These are phyloP conservation scores for Pandion haliaetus DNA, from an alignment of 2,113 vertebrate genomes.

Conservation along the genomic window DNA sequence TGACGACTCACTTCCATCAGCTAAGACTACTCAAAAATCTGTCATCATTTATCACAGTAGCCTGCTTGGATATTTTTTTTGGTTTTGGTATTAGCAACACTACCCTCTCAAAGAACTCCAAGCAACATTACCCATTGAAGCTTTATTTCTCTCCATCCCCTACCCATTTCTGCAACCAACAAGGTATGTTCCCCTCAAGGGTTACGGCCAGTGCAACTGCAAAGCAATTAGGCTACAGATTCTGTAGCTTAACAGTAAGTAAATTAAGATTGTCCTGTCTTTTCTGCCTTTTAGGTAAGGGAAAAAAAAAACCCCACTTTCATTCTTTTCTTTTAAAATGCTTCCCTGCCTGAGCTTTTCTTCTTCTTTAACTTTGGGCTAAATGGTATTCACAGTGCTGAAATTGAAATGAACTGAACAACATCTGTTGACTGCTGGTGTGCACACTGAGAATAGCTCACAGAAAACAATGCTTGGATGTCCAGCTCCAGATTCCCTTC, in stretches of 20 bases:
- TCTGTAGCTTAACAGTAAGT: neutral
- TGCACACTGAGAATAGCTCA: neutral
- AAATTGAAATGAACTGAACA: neutral
- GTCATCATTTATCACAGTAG: neutral
- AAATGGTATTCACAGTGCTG: neutral
- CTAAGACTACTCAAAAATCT: neutral
- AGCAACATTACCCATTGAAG: neutral
- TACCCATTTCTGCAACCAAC: neutral
- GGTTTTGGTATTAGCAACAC: neutral
- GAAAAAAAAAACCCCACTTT: neutral
- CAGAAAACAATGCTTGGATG: neutral
- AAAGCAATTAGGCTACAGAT: neutral
- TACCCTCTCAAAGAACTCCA: neutral
- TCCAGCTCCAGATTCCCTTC: neutral
- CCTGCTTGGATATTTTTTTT: neutral
- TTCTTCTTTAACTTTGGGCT: neutral
- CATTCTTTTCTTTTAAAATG: neutral
- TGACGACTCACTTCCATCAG: neutral
- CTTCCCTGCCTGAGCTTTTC: neutral
- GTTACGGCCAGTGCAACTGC: neutral
- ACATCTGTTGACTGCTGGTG: neutral
- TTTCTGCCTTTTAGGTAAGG: neutral
- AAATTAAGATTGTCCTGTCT: neutral
- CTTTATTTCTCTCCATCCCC: neutral
- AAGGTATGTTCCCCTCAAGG: neutral